Percentiles rank a stretch among this genome's conserved stretches.
Conservation (phyloP, 2,113 vertebrate species). For the Sceloporus tristichus region DNA sequence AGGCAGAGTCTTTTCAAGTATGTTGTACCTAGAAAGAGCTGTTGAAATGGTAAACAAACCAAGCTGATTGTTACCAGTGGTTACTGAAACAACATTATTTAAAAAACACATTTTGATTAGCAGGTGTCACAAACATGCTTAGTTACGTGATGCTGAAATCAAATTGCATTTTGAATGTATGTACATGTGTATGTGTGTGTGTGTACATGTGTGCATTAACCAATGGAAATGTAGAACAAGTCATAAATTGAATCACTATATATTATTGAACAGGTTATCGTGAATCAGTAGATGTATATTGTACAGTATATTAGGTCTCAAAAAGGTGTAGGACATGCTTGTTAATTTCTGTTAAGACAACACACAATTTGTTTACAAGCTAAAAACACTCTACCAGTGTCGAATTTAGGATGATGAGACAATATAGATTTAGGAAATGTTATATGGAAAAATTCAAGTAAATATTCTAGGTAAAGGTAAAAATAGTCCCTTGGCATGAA, state of each 20-base stretch:
- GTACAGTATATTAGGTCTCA: not conserved
- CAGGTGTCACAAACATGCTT: not conserved
- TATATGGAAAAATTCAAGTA: not conserved
- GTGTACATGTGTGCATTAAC: not conserved
- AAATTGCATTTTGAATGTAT: not conserved
- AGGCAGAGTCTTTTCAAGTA: not conserved
- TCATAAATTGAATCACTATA: not conserved
- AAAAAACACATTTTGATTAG: not conserved
- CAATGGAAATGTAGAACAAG: not conserved
- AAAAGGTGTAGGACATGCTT: not conserved
- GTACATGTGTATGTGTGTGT: not conserved
- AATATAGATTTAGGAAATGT: not conserved
- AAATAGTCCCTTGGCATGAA: no score
- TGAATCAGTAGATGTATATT: no score
- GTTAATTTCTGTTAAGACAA: not conserved
- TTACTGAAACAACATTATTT: not conserved
- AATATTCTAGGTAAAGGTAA: not conserved
- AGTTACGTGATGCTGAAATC: not conserved
- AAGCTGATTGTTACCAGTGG: not conserved
- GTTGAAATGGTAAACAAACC: not conserved
- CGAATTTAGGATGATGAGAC: not conserved
- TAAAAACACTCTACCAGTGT: not conserved
- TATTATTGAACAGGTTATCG: not conserved
- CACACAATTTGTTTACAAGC: no score
- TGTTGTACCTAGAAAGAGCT: not conserved